Percentiles rank a stretch among this genome's conserved stretches.
Evolutionary conservation across 2,113 vertebrate genomes (phyloP).

Genomic region (Dendrocopos noguchii): DNA sequence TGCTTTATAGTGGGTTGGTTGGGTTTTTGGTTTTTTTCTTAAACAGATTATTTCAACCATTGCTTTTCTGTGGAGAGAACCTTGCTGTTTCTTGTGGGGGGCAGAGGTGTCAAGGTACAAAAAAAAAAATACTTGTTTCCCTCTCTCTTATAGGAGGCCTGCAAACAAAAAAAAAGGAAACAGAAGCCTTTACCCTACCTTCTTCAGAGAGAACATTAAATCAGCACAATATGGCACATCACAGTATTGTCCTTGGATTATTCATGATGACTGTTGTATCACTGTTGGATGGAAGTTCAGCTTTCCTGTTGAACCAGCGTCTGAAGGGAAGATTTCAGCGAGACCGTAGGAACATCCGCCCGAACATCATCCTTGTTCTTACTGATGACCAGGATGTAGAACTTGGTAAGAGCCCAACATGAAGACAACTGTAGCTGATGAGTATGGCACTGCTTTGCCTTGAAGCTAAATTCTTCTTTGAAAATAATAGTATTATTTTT

Average conservation of each 20-base stretch:
- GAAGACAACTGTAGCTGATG: not conserved
- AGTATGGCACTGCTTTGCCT: not conserved
- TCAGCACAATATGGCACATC: conserved; percentile 66
- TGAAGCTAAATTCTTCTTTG: not conserved
- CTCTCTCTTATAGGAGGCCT: conserved; percentile 43
- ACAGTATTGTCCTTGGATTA: conserved; percentile 75
- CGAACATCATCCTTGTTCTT: conserved; percentile 96
- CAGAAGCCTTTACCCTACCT: conserved; percentile 22
- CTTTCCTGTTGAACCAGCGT: conserved; percentile 84
- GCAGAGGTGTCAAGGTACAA: not conserved
- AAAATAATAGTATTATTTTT: not conserved
- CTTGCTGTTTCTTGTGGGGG: not conserved
- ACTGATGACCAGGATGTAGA: conserved; percentile 97
- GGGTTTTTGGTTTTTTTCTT: not conserved
- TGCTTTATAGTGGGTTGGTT: not conserved
- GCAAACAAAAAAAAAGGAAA: conserved; percentile 45
- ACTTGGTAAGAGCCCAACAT: conserved; percentile 82
- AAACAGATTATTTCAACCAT: not conserved
- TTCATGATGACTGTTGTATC: conserved; percentile 75
- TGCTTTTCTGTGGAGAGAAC: not conserved
- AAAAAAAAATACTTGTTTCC: conserved; percentile 9
- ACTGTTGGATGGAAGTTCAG: conserved; percentile 76
- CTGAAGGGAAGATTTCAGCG: conserved; percentile 92
- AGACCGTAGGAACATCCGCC: conserved; percentile 94
- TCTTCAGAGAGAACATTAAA: conserved; percentile 3